Evolutionary conservation across 1,140 invertebrate genomes (phyloP).

Genomic region (Drosophila santomea): DNA sequence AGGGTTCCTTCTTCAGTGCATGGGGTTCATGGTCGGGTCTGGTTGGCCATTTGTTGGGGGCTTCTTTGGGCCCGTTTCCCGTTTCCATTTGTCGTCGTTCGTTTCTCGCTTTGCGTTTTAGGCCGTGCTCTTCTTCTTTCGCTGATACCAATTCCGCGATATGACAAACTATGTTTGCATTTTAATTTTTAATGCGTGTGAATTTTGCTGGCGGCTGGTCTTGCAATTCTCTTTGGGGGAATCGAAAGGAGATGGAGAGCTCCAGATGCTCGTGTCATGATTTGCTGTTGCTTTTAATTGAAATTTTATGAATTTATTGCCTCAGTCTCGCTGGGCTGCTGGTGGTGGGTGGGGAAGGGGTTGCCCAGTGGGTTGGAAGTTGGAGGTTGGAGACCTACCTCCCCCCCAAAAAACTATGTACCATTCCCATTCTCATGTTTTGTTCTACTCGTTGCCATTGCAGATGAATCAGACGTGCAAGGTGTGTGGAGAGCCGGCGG

Average conservation of each 20-base stretch:
- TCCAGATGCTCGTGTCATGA: constrained; percentile 76
- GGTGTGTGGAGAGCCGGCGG: constrained; percentile 94
- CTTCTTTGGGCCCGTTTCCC: constrained; percentile 52
- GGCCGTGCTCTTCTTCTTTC: constrained; percentile 22
- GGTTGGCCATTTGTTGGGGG: constrained; percentile 23
- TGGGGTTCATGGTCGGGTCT: constrained; percentile 34
- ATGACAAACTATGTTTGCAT: constrained; percentile 83
- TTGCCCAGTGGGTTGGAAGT: not conserved
- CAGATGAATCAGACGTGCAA: constrained; percentile 93
- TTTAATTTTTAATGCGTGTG: constrained; percentile 84
- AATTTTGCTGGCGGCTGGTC: constrained; percentile 74
- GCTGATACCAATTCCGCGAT: constrained; percentile 81
- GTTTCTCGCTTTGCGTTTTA: constrained; percentile 25
- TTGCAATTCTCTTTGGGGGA: constrained; percentile 12
- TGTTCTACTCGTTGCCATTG: constrained; percentile 47
- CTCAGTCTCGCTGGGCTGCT: constrained; percentile 38
- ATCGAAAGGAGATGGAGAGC: constrained; percentile 39
- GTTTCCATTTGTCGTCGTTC: constrained; percentile 71
- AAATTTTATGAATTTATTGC: constrained; percentile 84
- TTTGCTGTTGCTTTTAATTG: constrained; percentile 84
- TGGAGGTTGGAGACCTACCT: not conserved
- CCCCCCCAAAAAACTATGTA: not conserved
- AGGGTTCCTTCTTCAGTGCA: constrained; percentile 6
- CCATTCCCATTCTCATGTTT: constrained; percentile 52
- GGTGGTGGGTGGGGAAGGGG: constrained; percentile 1